phyloP scores from a whole-genome alignment of 2,797 vertebrate genomes.

The Lemur catta region DNA sequence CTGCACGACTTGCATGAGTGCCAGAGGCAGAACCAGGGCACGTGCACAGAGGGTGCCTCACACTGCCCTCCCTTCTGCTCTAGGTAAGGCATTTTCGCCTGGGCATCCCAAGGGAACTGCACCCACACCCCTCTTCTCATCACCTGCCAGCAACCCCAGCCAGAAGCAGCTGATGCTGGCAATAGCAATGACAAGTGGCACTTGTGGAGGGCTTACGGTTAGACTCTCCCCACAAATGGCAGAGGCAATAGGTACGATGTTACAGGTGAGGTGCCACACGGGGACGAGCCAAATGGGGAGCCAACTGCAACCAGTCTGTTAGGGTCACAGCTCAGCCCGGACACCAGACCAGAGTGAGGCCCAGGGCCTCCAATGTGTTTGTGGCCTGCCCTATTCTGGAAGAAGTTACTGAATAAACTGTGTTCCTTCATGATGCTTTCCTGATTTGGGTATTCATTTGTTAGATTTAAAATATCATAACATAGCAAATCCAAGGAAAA shows the following conservation, averaged over 20 bases:
- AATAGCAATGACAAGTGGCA: fast-evolving
- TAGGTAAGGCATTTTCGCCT: background rate
- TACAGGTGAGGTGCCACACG: background rate
- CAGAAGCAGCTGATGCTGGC: background rate
- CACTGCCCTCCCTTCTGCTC: background rate
- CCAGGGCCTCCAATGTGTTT: background rate
- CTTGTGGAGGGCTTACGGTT: fast-evolving
- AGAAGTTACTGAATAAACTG: background rate
- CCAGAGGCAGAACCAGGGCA: fast-evolving
- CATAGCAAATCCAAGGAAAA: background rate
- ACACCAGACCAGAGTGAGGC: background rate
- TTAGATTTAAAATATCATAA: background rate
- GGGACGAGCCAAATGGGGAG: background rate
- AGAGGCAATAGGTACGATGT: fast-evolving
- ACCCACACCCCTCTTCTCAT: background rate
- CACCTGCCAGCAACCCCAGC: background rate
- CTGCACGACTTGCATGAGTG: background rate
- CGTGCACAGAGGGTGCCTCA: background rate
- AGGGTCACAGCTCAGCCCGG: background rate
- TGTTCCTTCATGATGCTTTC: background rate
- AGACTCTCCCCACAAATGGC: background rate
- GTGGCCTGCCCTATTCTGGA: background rate
- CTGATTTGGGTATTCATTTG: background rate
- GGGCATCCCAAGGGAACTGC: background rate
- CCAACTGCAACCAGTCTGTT: background rate